Percentiles rank a stretch among this genome's conserved stretches.
Evolutionary conservation across 2,797 vertebrate genomes (phyloP).

Genomic region (Decapterus maruadsi): DNA sequence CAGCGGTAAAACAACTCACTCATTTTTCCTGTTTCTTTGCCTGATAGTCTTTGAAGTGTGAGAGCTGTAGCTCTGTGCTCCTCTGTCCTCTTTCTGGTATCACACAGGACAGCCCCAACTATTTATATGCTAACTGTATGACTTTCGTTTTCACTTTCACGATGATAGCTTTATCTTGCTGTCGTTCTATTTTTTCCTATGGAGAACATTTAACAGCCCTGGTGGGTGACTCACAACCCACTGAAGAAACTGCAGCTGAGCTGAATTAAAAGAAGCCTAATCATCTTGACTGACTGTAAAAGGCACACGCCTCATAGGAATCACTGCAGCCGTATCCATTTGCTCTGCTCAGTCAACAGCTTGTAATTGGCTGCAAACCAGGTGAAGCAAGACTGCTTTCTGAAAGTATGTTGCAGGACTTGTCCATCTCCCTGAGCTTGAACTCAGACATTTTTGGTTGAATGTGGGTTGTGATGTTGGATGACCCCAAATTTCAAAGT

Average conservation of each 20-base stretch:
- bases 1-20: slow-evolving; percentile 15
- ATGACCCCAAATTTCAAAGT: too few species aligned
- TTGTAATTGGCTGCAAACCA: background rate
- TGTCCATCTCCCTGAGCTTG: background rate
- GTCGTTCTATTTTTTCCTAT: background rate
- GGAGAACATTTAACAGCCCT: background rate
- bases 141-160: slow-evolving; percentile 18
- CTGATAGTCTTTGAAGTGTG: background rate
- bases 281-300: background rate
- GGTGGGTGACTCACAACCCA: background rate
- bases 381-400: background rate
- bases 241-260: background rate
- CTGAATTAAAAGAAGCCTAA: background rate
- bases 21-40: slow-evolving; percentile 29
- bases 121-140: background rate
- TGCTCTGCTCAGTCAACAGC: background rate
- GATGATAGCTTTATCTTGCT: fast-evolving
- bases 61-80: background rate
- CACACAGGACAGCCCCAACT: fast-evolving
- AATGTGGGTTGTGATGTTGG: too few species aligned
- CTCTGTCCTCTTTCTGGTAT: background rate
- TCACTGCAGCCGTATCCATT: background rate
- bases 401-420: background rate
- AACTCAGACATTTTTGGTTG: too few species aligned
- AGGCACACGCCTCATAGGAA: background rate